phyloP scores from a whole-genome alignment of 1,140 invertebrate genomes.

The Leptinotarsa defecta region DNA sequence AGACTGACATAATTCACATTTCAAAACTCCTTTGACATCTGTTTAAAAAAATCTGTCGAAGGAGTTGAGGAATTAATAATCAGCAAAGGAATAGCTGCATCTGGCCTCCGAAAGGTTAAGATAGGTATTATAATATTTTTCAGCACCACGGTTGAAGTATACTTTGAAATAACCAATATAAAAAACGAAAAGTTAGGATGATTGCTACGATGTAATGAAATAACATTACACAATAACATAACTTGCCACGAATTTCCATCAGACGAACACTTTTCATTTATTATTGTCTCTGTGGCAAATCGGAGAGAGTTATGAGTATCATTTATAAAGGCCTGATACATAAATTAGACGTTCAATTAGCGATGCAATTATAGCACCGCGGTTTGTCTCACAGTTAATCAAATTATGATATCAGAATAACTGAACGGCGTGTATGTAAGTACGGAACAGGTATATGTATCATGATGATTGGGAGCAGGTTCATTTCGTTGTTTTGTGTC shows the following conservation, averaged over 20 bases:
- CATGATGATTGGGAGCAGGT: neutral
- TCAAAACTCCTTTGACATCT: too few relatives aligned
- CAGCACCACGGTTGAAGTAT: too few relatives aligned
- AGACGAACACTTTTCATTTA: conserved; percentile 8
- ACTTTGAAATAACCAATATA: too few relatives aligned
- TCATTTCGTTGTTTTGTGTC: neutral
- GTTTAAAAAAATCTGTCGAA: too few relatives aligned
- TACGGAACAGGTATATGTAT: conserved; percentile 2
- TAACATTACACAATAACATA: neutral
- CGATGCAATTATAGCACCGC: conserved; percentile 44
- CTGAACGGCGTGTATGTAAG: conserved; percentile 5
- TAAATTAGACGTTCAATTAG: conserved; percentile 49
- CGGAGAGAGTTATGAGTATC: conserved; percentile 45
- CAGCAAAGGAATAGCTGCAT: too few relatives aligned
- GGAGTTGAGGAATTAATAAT: too few relatives aligned
- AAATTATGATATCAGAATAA: conserved; percentile 41
- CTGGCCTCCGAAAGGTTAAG: too few relatives aligned
- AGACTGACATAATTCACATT: too few relatives aligned
- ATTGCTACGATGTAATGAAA: too few relatives aligned
- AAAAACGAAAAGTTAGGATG: too few relatives aligned
- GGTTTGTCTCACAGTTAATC: conserved; percentile 41
- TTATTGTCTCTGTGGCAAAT: conserved; percentile 36
- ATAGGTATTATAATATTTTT: too few relatives aligned
- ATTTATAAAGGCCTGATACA: conserved; percentile 44
- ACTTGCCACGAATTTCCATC: neutral